Base-by-base conservation (phyloP, 2,113 vertebrate genomes). In the Rhinoderma darwinii region DNA sequence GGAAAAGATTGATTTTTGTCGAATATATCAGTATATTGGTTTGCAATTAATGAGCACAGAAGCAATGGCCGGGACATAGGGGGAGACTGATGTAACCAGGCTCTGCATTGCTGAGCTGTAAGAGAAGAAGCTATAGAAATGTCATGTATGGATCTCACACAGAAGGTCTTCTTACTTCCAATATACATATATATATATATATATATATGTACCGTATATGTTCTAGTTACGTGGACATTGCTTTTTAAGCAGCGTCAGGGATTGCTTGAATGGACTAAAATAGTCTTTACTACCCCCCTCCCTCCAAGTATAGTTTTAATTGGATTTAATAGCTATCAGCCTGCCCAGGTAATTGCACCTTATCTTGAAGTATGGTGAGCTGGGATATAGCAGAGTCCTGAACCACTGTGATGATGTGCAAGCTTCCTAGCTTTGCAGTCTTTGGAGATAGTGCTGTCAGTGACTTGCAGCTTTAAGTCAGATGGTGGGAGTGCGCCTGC, bases 391-490 rank as follows among this genome's bases (percentile, higher is more conserved):
- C 51, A 10, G 17, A 37, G 76, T 20, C 51, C 56, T 35, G 54
- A 54, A 61, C 11, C 51, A 27, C 54, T 81, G 35, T 20, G 77
- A 56, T 74, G 51, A 84, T 84, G 54, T 41, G 20, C 32, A 66
- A 17, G 43, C n/a, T 78, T n/a, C 39, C 22, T 78, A 15, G 54
- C 43, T 84, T 76, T 84, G 54, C 72, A 78, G 73, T 77, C 73
- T 61, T 77, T 15, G 76, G 56, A 78, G 56, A 43, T 27, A 30
- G 37, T 39, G 30, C 61, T 86, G 54, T 61, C 32, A 70, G 84
- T 51, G 76, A 80, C 63, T 86, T 81, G 77, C 76, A 72, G 76
- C 63, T 79, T 86, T 79, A 78, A 86, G 76, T 44, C 79, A 63
- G 84, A 32, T 63, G 32, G 78, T 50, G 79, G 79, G 50, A 75